phyloP scores from a whole-genome alignment of 2,888 invertebrate genomes.

The Melitaea athalia region DNA sequence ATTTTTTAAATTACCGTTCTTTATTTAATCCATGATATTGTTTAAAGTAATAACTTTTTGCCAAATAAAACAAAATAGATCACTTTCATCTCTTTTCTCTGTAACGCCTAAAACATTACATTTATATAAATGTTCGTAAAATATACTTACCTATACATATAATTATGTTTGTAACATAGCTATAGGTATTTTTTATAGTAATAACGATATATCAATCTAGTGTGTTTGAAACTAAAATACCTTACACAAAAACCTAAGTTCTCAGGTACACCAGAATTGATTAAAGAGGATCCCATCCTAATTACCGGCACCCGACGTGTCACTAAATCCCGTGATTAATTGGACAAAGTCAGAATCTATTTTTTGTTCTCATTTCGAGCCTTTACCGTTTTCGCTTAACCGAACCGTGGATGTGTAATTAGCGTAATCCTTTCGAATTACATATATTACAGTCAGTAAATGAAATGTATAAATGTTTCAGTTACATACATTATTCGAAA shows the following conservation, averaged over 20 bases:
- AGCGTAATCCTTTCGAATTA: neutral
- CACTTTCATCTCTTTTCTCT: too few relatives aligned
- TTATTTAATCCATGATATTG: too few relatives aligned
- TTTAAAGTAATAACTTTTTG: too few relatives aligned
- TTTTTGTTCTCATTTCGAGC: constrained; percentile 25
- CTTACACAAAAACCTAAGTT: constrained; percentile 8
- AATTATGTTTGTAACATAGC: too few relatives aligned
- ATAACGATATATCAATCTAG: neutral
- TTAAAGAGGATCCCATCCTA: constrained; percentile 32
- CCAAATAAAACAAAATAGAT: too few relatives aligned
- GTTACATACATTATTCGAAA: neutral
- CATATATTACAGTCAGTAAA: neutral
- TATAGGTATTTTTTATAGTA: neutral
- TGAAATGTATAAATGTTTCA: neutral
- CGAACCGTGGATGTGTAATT: constrained; percentile 14
- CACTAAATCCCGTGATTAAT: constrained; percentile 33
- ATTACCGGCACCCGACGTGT: constrained; percentile 27
- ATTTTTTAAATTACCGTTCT: too few relatives aligned
- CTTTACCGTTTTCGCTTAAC: constrained; percentile 3
- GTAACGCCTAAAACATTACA: too few relatives aligned
- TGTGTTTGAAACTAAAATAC: neutral
- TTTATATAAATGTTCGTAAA: too few relatives aligned
- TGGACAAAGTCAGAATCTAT: constrained; percentile 22
- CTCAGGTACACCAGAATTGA: constrained; percentile 29
- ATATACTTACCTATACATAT: too few relatives aligned